These are phyloP conservation scores for Bombyx mandarina DNA, from an alignment of 1,140 invertebrate genomes.

Conservation along the genomic window DNA sequence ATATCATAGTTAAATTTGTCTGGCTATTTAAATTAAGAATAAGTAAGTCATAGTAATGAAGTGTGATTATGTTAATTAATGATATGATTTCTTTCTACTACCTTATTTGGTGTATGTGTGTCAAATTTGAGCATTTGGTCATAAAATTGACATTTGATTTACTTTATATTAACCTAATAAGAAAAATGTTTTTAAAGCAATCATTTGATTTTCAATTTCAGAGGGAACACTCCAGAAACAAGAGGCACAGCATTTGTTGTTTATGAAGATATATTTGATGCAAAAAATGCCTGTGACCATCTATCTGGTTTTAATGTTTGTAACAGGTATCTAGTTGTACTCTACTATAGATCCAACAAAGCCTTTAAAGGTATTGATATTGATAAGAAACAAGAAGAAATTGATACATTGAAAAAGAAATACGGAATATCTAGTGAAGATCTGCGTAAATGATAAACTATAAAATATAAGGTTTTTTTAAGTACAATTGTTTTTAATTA, in stretches of 20 bases:
- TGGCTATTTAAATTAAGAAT: too few species aligned
- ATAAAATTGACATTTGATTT: too few species aligned
- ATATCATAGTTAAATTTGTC: too few species aligned
- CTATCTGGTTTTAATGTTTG: slow-evolving; percentile 99
- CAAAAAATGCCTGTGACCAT: slow-evolving; percentile 99
- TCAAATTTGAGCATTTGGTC: too few species aligned
- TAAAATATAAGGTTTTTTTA: too few species aligned
- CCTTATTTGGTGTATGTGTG: too few species aligned
- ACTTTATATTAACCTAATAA: too few species aligned
- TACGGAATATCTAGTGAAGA: slow-evolving; percentile 79
- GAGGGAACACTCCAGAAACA: slow-evolving; percentile 97
- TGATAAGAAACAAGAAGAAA: slow-evolving; percentile 97
- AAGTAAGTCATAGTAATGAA: too few species aligned
- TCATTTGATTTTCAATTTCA: slow-evolving; percentile 62
- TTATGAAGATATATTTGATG: slow-evolving; percentile 99
- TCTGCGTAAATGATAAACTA: slow-evolving; percentile 45
- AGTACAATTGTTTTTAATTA: too few species aligned
- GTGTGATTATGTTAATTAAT: too few species aligned
- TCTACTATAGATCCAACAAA: slow-evolving; percentile 96
- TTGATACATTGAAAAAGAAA: slow-evolving; percentile 97
- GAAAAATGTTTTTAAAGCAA: neutral
- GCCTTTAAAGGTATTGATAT: slow-evolving; percentile 97
- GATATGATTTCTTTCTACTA: too few species aligned
- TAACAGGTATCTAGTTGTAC: slow-evolving; percentile 97
- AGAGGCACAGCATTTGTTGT: slow-evolving; percentile 99